Conservation (phyloP, 1,140 invertebrate species). For the Bathynomus jamesi region DNA sequence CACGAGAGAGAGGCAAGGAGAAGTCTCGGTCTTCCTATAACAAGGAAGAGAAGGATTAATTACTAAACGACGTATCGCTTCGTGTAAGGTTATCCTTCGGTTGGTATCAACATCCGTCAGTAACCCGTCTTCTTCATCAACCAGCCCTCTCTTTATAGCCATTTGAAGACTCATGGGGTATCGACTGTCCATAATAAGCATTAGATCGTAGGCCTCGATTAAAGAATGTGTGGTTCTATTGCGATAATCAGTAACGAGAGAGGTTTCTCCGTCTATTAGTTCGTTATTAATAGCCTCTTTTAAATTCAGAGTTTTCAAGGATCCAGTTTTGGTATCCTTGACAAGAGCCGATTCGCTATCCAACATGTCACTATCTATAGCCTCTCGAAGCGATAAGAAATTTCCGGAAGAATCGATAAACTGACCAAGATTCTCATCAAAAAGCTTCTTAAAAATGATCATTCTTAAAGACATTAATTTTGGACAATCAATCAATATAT, state of each 20-base stretch:
- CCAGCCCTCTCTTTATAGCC: conserved; percentile 51
- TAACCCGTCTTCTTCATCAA: conserved; percentile 78
- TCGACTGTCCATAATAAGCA: conserved; percentile 68
- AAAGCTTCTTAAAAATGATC: conserved; percentile 71
- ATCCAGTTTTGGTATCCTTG: conserved; percentile 65
- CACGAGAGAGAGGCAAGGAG: too few relatives aligned
- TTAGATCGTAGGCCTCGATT: conserved; percentile 68
- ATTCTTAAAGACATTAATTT: conserved; percentile 70
- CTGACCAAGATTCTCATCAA: conserved; percentile 60
- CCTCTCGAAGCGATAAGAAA: conserved; percentile 63
- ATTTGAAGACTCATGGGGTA: too few relatives aligned
- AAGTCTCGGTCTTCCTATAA: too few relatives aligned
- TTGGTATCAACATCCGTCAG: conserved; percentile 53
- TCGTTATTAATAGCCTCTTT: conserved; percentile 64
- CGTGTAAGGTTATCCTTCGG: conserved; percentile 72
- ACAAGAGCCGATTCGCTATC: conserved; percentile 75
- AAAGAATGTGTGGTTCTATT: conserved; percentile 62
- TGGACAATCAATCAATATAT: conserved; percentile 19
- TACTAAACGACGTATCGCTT: conserved; percentile 68
- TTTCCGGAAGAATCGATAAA: conserved; percentile 74
- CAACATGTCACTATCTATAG: conserved; percentile 63
- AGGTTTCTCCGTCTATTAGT: conserved; percentile 63
- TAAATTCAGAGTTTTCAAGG: conserved; percentile 64
- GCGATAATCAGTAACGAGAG: conserved; percentile 59
- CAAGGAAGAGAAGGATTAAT: conserved; percentile 70